Evolutionary conservation across 2,888 invertebrate genomes (phyloP), one percentile per base, ranked within the genome.

Genomic region (Tyria jacobaeae): DNA sequence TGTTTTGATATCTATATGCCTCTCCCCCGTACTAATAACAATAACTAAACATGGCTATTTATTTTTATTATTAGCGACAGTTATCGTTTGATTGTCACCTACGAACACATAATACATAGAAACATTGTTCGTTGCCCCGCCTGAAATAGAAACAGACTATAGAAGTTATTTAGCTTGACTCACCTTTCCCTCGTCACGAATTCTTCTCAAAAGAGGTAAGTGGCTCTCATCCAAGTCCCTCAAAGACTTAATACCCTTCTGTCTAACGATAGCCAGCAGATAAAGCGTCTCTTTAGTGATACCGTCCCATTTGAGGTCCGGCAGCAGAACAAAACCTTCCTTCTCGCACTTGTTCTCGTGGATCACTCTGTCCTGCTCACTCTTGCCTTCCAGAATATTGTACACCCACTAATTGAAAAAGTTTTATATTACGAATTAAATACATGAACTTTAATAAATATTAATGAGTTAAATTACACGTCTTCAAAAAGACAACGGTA

Each of bases 291-390:
- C 97, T 21, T 96, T 91, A 17, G 88, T 89, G 50, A 95, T 88
- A 15, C 98, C 97, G 89, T 99, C 97, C 99, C 99, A 99, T 89
- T 99, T 99, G 61, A 99, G 94, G 90, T 99, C 99, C 0, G 98
- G 99, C 0, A 99, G 82, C 15, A 99, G 89, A 15, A 99, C 94
- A 85, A 99, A 99, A 0, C 99, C 99, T 68, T 90, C 96, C 50
- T 95, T 95, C 1, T 96, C 95, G 84, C 98, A 96, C 77, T 86
- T 86, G 75, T 95, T 94, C 6, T 94, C 78, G 85, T 96, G 97
- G 7, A 99, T 94, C 53, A 99, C 96, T 69, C 98, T 95, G 27
- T 99, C 99, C 2, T 94, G 93, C 93, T 99, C 99, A 52, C 96
- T 96, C 86, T 97, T 98, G 80, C 98, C 98, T 60, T 98, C 97